Conservation (phyloP, 92 coral and sea anemone genomes). For the Parazoanthus darwini region DNA sequence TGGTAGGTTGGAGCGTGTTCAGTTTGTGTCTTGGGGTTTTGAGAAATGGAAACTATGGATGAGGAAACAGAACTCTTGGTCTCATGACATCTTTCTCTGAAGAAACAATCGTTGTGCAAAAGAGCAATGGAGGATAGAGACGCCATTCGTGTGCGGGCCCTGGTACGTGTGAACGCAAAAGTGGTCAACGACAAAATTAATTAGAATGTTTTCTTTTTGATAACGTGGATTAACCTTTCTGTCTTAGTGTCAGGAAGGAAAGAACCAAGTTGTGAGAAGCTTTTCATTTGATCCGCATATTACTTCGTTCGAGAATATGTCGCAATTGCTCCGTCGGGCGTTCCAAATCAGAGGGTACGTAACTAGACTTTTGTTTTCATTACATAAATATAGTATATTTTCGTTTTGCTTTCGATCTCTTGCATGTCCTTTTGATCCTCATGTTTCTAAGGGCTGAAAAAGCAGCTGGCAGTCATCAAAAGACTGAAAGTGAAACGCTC, state of each 20-base stretch:
- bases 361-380: too few species aligned
- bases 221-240: conserved; percentile 61
- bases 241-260: conserved; percentile 32
- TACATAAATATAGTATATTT: background rate
- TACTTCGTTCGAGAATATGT: conserved; percentile 83
- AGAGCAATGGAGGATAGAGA: conserved; percentile 77
- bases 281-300: conserved; percentile 96
- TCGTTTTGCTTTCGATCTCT: background rate
- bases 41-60: background rate
- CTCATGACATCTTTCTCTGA: background rate
- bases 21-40: background rate
- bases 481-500: background rate
- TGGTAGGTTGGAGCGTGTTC: background rate
- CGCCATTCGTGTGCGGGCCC: conserved; percentile 89
- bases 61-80: background rate
- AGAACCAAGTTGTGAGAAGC: conserved; percentile 65
- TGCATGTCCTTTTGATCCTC: background rate
- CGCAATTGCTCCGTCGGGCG: conserved; percentile 82
- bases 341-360: conserved; percentile 83
- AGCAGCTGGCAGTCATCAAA: background rate
- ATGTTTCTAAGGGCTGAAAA: background rate
- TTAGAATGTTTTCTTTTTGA: conserved; percentile 17
- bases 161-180: conserved; percentile 57
- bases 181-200: conserved; percentile 6
- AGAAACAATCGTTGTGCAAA: conserved; percentile 8